Conservation (phyloP, 1,140 invertebrate species). For the Euura lappo region DNA sequence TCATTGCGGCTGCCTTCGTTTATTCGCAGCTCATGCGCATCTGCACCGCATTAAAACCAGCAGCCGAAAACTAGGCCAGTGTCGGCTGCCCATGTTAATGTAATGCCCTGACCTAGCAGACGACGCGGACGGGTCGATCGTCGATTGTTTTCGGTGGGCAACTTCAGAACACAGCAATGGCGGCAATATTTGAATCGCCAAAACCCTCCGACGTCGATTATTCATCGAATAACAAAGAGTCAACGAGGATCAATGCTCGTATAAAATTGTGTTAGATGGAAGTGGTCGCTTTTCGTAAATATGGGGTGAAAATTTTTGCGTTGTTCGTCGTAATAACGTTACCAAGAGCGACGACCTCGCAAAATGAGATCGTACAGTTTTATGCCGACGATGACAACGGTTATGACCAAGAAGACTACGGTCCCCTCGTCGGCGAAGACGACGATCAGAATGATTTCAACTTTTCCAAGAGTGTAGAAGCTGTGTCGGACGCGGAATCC, state of each 20-base stretch:
- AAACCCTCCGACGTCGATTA: background rate
- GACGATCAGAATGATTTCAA: background rate
- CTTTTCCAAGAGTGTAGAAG: too few relatives aligned
- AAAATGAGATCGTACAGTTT: background rate
- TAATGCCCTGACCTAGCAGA: background rate
- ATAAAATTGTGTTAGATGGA: slow-evolving; percentile 8
- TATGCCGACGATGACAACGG: background rate
- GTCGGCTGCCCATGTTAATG: background rate
- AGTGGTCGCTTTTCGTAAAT: slow-evolving; percentile 4
- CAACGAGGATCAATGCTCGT: background rate
- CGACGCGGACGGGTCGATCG: slow-evolving; percentile 8
- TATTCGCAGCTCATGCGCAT: too few relatives aligned
- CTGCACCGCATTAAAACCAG: too few relatives aligned
- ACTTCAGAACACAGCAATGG: background rate
- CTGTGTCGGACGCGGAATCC: too few relatives aligned
- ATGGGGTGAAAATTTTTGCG: background rate
- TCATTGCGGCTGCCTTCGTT: slow-evolving; percentile 1
- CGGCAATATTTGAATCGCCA: background rate
- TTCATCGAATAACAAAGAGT: background rate
- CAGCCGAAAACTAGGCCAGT: background rate
- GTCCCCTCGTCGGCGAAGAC: background rate
- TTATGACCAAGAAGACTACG: background rate
- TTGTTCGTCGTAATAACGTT: background rate
- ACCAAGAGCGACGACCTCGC: background rate
- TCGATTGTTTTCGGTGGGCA: background rate